These are phyloP conservation scores for Alaudala cheleensis DNA, from an alignment of 2,113 vertebrate genomes.

Conservation along the genomic window DNA sequence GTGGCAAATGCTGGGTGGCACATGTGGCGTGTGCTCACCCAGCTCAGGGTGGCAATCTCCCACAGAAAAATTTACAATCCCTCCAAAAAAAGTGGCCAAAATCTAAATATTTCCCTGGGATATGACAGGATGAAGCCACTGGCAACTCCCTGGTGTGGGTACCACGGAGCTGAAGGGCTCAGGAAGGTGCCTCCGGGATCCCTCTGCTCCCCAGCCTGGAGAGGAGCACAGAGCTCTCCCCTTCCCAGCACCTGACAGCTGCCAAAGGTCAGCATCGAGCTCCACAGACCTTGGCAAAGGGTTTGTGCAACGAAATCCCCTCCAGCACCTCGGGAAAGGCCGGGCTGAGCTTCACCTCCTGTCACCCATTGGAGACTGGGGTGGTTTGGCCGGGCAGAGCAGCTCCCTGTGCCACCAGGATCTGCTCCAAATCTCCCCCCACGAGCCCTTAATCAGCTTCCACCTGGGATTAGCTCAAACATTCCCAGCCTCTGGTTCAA, in stretches of 20 bases:
- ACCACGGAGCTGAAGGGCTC: fast-evolving
- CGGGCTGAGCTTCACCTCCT: background rate
- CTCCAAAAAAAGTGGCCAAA: background rate
- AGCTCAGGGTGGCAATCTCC: background rate
- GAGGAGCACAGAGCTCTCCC: background rate
- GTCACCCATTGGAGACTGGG: fast-evolving
- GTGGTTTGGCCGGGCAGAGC: background rate
- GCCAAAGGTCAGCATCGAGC: background rate
- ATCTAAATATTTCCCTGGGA: background rate
- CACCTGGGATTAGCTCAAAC: slow-evolving; percentile 49
- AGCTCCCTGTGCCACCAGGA: background rate
- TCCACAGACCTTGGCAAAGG: background rate
- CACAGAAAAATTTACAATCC: background rate
- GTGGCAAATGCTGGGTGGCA: background rate
- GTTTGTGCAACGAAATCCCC: background rate
- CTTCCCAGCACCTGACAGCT: background rate
- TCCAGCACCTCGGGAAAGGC: background rate
- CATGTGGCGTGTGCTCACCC: background rate
- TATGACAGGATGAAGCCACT: background rate
- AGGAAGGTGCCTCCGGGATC: fast-evolving
- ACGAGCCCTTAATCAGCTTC: slow-evolving; percentile 59
- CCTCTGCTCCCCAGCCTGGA: background rate
- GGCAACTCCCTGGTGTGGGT: background rate
- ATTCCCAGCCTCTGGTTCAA: slow-evolving; percentile 50
- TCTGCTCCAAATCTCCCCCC: slow-evolving; percentile 18